Conservation (phyloP, 2,797 vertebrate species). For the Leptoclinus maculatus region DNA sequence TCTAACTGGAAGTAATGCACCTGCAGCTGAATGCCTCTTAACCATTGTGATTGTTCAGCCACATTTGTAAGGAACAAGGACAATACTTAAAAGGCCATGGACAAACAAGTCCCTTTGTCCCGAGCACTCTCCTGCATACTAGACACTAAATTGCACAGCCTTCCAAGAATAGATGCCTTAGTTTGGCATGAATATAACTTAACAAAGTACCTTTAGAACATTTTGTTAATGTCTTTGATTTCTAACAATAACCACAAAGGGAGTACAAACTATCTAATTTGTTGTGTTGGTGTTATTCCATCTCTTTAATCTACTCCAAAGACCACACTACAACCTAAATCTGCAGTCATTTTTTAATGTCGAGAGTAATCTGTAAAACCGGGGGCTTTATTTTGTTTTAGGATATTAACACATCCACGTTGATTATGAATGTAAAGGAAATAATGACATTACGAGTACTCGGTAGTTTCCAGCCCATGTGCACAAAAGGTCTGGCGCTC, state of each 20-base stretch:
- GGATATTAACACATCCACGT: not conserved
- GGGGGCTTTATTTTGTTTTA: not conserved
- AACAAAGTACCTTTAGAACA: slow-evolving; percentile 82
- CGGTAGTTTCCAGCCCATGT: not conserved
- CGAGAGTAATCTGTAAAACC: not conserved
- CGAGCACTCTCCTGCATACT: slow-evolving; percentile 83
- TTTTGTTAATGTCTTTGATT: slow-evolving; percentile 82
- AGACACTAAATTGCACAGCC: slow-evolving; percentile 90
- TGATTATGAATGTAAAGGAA: slow-evolving; percentile 15
- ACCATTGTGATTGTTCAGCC: slow-evolving; percentile 90
- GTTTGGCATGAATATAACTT: slow-evolving; percentile 85
- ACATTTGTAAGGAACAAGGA: slow-evolving; percentile 90
- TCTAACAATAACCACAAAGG: slow-evolving; percentile 73
- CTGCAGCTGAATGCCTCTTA: slow-evolving; percentile 99
- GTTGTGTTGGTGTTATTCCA: slow-evolving; percentile 68
- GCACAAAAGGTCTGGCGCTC: slow-evolving; percentile 32
- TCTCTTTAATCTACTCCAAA: slow-evolving; percentile 43
- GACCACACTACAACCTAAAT: not conserved
- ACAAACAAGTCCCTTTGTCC: slow-evolving; percentile 93
- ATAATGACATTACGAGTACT: not conserved
- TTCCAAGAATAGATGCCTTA: slow-evolving; percentile 83
- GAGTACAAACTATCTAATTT: slow-evolving; percentile 78
- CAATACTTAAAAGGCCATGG: slow-evolving; percentile 87
- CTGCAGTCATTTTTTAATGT: slow-evolving; percentile 5
- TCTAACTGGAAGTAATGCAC: slow-evolving; percentile 99